Percentiles rank a stretch among this genome's conserved stretches.
These are phyloP conservation scores for Agrochola lota DNA, from an alignment of 2,888 invertebrate species.

Conservation along the genomic window DNA sequence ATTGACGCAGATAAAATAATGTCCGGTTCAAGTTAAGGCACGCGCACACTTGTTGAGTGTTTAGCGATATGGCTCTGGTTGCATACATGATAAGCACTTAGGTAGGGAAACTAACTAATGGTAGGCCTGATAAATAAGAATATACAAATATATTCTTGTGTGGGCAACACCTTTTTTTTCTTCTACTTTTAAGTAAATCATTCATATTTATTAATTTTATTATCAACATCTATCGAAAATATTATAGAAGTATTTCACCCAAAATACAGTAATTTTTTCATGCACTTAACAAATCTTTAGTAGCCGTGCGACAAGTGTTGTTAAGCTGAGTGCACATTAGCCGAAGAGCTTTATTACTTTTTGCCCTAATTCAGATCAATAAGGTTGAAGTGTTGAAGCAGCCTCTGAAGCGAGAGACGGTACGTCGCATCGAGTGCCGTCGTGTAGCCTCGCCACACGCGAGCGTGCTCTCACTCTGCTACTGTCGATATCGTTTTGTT, in stretches of 20 bases:
- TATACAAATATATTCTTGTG: background rate
- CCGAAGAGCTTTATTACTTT: slow-evolving; percentile 45
- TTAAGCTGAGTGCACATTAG: slow-evolving; percentile 58
- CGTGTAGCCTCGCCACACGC: slow-evolving; percentile 74
- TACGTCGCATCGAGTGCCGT: slow-evolving; percentile 52
- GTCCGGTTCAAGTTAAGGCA: slow-evolving; percentile 53
- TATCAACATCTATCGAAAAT: background rate
- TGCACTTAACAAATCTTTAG: slow-evolving; percentile 10
- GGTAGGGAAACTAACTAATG: slow-evolving; percentile 12
- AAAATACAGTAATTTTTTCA: background rate
- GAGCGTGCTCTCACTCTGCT: slow-evolving; percentile 75
- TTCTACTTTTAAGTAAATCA: no score
- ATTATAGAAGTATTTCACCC: background rate
- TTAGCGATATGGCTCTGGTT: slow-evolving; percentile 34
- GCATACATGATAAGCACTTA: slow-evolving; percentile 10
- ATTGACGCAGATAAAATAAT: slow-evolving; percentile 68
- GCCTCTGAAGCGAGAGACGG: slow-evolving; percentile 38
- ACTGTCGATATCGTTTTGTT: slow-evolving; percentile 81
- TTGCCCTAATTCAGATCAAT: slow-evolving; percentile 50
- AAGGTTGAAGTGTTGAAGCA: slow-evolving; percentile 55
- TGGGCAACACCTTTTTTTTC: background rate
- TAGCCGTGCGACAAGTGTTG: slow-evolving; percentile 29
- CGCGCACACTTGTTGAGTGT: slow-evolving; percentile 53
- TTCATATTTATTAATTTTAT: background rate
- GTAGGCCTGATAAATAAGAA: no score